Conservation (phyloP, 2,797 vertebrate species). For the Phyllotis vaccarum region DNA sequence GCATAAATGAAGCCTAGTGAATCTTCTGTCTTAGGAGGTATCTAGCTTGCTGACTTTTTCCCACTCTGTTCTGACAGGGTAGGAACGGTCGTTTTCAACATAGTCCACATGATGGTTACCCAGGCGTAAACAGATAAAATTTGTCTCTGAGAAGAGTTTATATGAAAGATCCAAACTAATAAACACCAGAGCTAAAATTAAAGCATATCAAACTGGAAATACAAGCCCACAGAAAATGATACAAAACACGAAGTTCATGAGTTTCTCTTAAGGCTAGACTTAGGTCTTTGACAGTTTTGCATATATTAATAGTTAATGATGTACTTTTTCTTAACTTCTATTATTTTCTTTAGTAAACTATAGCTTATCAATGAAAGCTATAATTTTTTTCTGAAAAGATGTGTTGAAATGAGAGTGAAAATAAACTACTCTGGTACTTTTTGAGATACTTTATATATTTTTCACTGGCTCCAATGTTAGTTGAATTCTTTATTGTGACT, state of each 20-base stretch:
- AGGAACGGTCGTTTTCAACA: background rate
- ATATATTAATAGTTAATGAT: background rate
- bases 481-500: slow-evolving; percentile 7
- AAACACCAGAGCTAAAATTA: slow-evolving; percentile 34
- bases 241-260: background rate
- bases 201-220: background rate
- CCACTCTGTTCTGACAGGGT: background rate
- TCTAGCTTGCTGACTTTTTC: background rate
- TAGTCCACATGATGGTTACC: background rate
- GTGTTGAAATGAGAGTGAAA: background rate
- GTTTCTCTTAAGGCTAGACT: background rate
- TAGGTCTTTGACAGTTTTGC: background rate
- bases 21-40: slow-evolving; percentile 16
- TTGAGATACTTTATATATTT: background rate
- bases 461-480: background rate
- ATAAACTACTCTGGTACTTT: background rate
- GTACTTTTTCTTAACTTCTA: background rate
- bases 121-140: slow-evolving; percentile 52
- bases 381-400: background rate
- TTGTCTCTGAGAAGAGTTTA: slow-evolving; percentile 19
- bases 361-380: background rate
- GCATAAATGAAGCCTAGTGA: background rate
- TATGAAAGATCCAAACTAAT: slow-evolving; percentile 8
- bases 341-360: slow-evolving; percentile 36
- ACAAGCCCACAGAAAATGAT: background rate